These are phyloP conservation scores for Alethe castanea DNA, from an alignment of 2,113 vertebrate species.

Conservation along the genomic window DNA sequence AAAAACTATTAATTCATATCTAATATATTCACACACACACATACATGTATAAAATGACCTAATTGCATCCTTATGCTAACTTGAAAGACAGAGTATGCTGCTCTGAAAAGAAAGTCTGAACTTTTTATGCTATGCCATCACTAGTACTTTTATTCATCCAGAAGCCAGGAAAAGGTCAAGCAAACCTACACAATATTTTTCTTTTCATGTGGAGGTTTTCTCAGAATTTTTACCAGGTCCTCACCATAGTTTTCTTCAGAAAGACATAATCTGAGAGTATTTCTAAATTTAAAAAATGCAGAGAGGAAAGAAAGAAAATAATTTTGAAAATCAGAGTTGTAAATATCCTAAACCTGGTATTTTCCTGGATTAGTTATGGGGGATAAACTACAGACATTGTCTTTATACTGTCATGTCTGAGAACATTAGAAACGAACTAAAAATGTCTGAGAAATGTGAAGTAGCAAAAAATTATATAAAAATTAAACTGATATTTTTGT, in stretches of 20 bases:
- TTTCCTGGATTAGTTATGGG: neutral
- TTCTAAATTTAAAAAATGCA: accelerated
- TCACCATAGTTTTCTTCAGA: neutral
- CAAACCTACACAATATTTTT: neutral
- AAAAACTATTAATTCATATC: neutral
- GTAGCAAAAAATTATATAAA: neutral
- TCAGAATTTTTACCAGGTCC: neutral
- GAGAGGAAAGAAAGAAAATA: neutral
- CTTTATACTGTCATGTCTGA: neutral
- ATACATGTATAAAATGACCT: neutral
- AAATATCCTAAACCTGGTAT: neutral
- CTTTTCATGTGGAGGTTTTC: neutral
- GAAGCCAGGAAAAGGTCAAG: neutral
- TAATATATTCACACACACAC: neutral
- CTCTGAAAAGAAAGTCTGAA: neutral
- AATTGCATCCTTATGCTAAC: neutral
- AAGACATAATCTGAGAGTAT: neutral
- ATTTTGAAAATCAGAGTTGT: neutral
- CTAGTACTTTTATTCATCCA: neutral
- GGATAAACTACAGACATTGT: accelerated
- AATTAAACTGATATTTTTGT: neutral
- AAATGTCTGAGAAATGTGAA: neutral
- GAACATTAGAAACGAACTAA: neutral
- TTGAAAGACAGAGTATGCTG: neutral
- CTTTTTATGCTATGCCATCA: neutral